These are phyloP conservation scores for Scrobipalpa costella DNA, from an alignment of 2,888 invertebrate species.

Conservation along the genomic window DNA sequence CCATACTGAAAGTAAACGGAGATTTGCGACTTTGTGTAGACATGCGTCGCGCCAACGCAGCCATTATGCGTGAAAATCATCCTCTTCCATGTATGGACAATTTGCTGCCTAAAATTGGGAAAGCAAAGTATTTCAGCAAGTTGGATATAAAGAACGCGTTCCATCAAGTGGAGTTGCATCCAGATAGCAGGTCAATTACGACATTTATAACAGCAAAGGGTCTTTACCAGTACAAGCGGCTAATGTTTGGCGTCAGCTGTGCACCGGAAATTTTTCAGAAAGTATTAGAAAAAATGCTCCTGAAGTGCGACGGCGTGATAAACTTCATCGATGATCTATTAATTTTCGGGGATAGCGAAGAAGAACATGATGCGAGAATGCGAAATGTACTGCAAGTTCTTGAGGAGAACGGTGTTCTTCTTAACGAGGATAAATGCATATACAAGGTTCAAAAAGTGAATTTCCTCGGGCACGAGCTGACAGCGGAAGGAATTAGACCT, in stretches of 20 bases:
- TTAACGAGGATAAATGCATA: too few species aligned
- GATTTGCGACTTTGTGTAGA: constrained; percentile 22
- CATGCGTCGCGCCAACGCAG: constrained; percentile 26
- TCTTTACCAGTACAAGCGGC: constrained; percentile 51
- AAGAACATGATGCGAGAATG: constrained; percentile 43
- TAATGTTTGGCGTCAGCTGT: constrained; percentile 56
- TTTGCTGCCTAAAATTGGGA: too few species aligned
- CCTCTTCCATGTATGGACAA: too few species aligned
- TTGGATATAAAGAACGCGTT: too few species aligned
- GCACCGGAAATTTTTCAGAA: constrained; percentile 55
- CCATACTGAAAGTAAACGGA: constrained; percentile 29
- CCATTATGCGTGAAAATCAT: too few species aligned
- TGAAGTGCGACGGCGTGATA: too few species aligned
- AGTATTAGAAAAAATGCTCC: constrained; percentile 47
- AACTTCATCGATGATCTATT: constrained; percentile 58
- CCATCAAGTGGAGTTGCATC: too few species aligned
- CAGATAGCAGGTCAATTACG: too few species aligned
- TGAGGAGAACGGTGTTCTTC: too few species aligned
- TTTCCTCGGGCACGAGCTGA: constrained; percentile 21
- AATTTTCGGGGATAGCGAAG: constrained; percentile 33
- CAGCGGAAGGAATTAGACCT: constrained; percentile 15
- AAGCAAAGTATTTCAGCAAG: too few species aligned
- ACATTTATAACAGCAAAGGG: constrained; percentile 53
- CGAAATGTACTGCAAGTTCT: too few species aligned
- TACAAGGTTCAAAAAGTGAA: too few species aligned